Base-by-base conservation (phyloP, 2,888 invertebrate species). In the Chrysolina oricalcia region DNA sequence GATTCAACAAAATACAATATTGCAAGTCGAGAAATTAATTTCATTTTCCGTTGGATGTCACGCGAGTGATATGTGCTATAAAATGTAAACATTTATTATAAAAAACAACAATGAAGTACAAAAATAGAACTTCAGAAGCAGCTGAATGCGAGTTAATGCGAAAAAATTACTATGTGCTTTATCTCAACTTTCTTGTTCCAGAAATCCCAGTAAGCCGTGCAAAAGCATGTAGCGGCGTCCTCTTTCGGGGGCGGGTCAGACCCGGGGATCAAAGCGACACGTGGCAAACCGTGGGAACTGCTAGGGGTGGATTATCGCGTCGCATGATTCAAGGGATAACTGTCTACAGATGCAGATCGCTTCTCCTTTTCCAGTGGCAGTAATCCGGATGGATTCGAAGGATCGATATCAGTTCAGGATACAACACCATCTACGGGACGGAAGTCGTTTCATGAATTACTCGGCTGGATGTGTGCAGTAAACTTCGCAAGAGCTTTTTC, bases 261-360 rank as follows among this genome's bases (percentile, higher is more conserved):
- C 43, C 64, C 11, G 17, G n/a, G 56, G 53, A 35, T 75, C 75
- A 64, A 72, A 66, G 71, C 67, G 75, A 72, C 74, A 69, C 76
- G 78, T 75, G 78, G 69, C 76, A 62, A 71, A 67, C 67, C 73
- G 74, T 80, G 77, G 41, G 75, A 76, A 76, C 69, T 41, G 63
- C 59, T 62, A 53, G 71, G 48, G 69, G 75, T 50, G 64, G 78
- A 73, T 73, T 63, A 70, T 27, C 68, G 66, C 66, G 46, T 70
- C 75, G n/a, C 35, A 35, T 63, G 68, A 59, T 59, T 73, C 70
- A 53, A 56, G 64, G 77, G 77, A 73, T 76, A 74, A 77, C 75
- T 75, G 74, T 65, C 23, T 10, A 17, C 68, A 64, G 74, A 72
- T 76, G 68, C 70, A 74, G 78, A 64, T 43, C 72, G 59, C 73